Conservation (phyloP, 1,140 invertebrate species). For the Zaprionus vittiger region DNA sequence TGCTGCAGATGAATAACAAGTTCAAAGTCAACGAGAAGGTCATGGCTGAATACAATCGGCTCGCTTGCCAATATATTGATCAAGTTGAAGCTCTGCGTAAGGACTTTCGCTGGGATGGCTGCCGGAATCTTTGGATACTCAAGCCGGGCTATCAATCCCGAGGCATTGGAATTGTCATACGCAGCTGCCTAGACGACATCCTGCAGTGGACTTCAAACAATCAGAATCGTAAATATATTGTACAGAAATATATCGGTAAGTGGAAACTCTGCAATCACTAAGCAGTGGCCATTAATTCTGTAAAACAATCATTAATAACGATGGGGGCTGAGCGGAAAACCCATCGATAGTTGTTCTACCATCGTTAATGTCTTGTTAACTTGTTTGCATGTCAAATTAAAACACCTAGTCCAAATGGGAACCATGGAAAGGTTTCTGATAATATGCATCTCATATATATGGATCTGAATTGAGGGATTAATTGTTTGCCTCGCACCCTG, state of each 20-base stretch:
- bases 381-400: too few species aligned
- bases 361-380: too few species aligned
- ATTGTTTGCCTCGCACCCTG: too few species aligned
- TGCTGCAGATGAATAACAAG: constrained; percentile 84
- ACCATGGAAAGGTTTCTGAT: too few species aligned
- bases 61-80: constrained; percentile 86
- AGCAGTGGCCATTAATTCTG: too few species aligned
- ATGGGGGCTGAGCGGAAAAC: too few species aligned
- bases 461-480: too few species aligned
- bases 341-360: too few species aligned
- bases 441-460: too few species aligned
- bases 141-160: constrained; percentile 95
- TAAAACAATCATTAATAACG: too few species aligned
- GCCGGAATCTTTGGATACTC: constrained; percentile 95
- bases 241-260: constrained; percentile 97
- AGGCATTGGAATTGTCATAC: constrained; percentile 92
- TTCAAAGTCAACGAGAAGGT: constrained; percentile 84
- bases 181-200: constrained; percentile 87
- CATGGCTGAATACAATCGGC: constrained; percentile 85
- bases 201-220: constrained; percentile 86
- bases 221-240: constrained; percentile 90
- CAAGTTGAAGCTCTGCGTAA: constrained; percentile 87
- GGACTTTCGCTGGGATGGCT: constrained; percentile 87
- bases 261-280: not conserved
- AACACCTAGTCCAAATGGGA: too few species aligned